Percentiles rank a stretch among this genome's conserved stretches.
These are phyloP conservation scores for Melanogrammus aeglefinus DNA, from an alignment of 2,797 vertebrate species.

Conservation along the genomic window DNA sequence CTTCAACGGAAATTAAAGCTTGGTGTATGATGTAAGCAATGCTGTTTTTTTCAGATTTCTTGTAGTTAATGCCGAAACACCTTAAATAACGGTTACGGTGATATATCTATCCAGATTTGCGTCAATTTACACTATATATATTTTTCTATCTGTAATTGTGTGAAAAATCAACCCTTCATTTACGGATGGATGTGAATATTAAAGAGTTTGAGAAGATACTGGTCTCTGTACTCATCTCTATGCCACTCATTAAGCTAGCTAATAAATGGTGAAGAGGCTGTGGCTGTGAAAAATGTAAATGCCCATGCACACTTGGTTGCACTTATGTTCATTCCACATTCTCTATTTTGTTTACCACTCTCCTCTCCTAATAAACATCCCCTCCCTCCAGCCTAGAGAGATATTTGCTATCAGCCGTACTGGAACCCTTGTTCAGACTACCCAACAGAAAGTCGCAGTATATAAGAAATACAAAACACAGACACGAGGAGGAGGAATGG, in stretches of 20 bases:
- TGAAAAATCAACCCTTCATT: not conserved
- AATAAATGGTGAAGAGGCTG: not conserved
- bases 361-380: conserved; percentile 33
- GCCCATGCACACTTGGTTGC: not conserved
- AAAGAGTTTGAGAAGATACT: not conserved
- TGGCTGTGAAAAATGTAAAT: not conserved
- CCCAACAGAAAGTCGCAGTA: not conserved
- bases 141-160: not conserved
- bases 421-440: not conserved
- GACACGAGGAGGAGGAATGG: not conserved
- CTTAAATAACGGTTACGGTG: not conserved
- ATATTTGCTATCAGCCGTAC: not conserved
- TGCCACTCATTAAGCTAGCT: conserved; percentile 24
- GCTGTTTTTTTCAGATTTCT: conserved; percentile 40
- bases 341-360: conserved; percentile 55
- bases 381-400: conserved; percentile 25
- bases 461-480: conserved; percentile 21
- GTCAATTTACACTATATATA: not conserved
- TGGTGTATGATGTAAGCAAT: conserved; percentile 41
- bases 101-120: not conserved
- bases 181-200: not conserved
- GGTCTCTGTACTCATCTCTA: conserved; percentile 12
- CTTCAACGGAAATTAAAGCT: conserved; percentile 50
- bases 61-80: not conserved
- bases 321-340: not conserved